Conservation (phyloP, 2,113 vertebrate genomes). For the Coturnix japonica region DNA sequence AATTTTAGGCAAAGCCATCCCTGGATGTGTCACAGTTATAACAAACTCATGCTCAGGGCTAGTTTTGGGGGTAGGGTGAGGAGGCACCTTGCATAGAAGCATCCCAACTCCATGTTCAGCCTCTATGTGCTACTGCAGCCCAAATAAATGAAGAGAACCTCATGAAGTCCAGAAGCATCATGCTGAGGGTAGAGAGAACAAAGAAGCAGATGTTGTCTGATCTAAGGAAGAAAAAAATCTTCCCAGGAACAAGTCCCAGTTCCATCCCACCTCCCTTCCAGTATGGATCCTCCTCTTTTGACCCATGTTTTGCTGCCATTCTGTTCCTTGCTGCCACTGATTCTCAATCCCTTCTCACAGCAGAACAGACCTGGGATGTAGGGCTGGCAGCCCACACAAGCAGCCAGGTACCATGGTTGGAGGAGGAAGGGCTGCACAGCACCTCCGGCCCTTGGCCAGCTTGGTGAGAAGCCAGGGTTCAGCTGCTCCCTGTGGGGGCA, state of each 20-base stretch:
- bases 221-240: not conserved
- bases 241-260: not conserved
- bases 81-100: not conserved
- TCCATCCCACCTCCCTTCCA: not conserved
- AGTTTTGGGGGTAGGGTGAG: not conserved
- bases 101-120: not conserved
- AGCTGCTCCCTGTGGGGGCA: slow-evolving; percentile 41
- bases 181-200: not conserved
- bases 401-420: not conserved
- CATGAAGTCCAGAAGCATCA: not conserved
- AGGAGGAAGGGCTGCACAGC: not conserved
- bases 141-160: not conserved
- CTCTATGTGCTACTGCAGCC: not conserved
- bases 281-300: not conserved
- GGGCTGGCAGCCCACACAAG: not conserved
- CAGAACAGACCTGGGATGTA: not conserved
- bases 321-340: not conserved
- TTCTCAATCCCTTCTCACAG: not conserved
- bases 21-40: not conserved
- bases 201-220: not conserved
- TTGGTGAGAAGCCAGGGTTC: slow-evolving; percentile 45
- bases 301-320: not conserved
- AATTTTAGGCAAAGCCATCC: not conserved
- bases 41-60: not conserved
- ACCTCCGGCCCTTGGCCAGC: slow-evolving; percentile 42